A percentile compares a stretch with the other conserved stretches of the same genome.
Evolutionary conservation across 2,888 invertebrate species (phyloP).

Genomic region (Xestia xanthographa): DNA sequence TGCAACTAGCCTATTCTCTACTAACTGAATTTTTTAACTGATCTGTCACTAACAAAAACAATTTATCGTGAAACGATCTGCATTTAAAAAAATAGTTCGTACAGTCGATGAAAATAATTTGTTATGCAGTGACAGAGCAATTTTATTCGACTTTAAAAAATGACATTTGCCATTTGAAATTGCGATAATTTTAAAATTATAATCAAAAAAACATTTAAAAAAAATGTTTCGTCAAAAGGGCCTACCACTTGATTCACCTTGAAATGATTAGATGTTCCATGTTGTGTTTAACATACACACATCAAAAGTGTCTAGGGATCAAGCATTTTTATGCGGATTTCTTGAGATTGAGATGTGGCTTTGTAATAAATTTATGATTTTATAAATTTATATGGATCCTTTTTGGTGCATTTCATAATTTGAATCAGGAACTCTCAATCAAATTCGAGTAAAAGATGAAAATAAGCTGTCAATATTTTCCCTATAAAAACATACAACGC

Average conservation of each 20-base stretch:
- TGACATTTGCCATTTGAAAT: neutral
- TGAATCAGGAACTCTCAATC: too few relatives aligned
- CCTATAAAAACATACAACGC: too few relatives aligned
- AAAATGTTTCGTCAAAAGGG: neutral
- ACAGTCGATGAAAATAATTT: neutral
- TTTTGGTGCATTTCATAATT: too few relatives aligned
- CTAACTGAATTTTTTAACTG: neutral
- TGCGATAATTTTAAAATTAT: neutral
- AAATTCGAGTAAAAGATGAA: too few relatives aligned
- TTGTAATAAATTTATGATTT: too few relatives aligned
- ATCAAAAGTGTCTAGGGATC: too few relatives aligned
- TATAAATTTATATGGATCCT: too few relatives aligned
- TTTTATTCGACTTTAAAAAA: neutral
- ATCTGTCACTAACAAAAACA: neutral
- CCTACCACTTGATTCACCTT: slow-evolving; percentile 36
- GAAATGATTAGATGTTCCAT: slow-evolving; percentile 48
- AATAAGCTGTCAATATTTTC: too few relatives aligned
- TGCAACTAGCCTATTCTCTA: too few relatives aligned
- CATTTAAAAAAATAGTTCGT: neutral
- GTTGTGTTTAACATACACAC: slow-evolving; percentile 39
- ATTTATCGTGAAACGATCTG: neutral
- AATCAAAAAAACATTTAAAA: neutral
- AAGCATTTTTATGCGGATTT: too few relatives aligned
- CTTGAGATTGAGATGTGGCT: too few relatives aligned
- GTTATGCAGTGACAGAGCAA: neutral